phyloP scores from a whole-genome alignment of 64 coral and sea anemone genomes.

The Pachyseris speciosa region DNA sequence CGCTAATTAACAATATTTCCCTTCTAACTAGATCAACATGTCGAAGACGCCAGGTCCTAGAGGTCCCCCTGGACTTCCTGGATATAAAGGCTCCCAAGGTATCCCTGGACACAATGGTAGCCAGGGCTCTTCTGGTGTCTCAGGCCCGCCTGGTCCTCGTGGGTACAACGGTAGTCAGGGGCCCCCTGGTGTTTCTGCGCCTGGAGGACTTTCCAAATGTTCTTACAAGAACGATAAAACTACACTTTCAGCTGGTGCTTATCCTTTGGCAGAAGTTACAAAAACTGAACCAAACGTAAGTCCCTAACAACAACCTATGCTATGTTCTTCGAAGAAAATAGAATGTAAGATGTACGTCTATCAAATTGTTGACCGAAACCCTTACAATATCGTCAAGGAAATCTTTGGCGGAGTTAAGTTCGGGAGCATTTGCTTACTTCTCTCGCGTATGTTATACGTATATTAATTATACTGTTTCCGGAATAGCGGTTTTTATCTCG shows the following conservation, averaged over 20 bases:
- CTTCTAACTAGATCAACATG: background rate
- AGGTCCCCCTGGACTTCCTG: background rate
- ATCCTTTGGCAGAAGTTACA: background rate
- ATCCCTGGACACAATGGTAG: background rate
- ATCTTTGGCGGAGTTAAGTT: too few species aligned
- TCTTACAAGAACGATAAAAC: background rate
- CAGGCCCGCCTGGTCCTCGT: too few species aligned
- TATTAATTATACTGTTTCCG: too few species aligned
- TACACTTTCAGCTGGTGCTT: accelerated
- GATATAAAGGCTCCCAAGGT: conserved; percentile 23
- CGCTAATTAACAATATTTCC: background rate
- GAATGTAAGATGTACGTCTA: too few species aligned
- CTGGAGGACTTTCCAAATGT: background rate
- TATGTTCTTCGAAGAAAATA: too few species aligned
- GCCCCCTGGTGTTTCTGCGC: background rate
- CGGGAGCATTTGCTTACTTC: too few species aligned
- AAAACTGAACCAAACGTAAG: background rate
- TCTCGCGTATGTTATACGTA: too few species aligned
- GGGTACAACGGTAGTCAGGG: too few species aligned
- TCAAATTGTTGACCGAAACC: too few species aligned
- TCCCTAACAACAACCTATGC: background rate
- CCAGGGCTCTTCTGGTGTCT: background rate
- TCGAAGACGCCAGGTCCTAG: background rate
- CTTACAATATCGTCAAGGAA: too few species aligned
- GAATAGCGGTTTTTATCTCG: too few species aligned